Base-by-base conservation (phyloP, 1,140 invertebrate genomes). In the Dinothrombium tinctorium region DNA sequence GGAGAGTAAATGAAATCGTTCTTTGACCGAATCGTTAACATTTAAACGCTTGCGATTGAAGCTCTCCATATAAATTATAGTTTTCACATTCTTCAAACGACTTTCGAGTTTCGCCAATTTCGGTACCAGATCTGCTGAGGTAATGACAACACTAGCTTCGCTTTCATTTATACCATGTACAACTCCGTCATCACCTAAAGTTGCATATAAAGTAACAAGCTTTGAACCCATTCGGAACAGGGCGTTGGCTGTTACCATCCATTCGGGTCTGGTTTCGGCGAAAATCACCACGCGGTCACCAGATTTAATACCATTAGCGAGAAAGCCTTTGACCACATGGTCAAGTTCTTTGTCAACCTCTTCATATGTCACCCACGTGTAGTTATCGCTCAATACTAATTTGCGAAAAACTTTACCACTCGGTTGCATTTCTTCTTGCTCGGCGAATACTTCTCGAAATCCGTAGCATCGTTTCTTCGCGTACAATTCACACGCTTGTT, bases 391-490 rank as follows among this genome's bases (percentile, higher is more conserved):
- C 74, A 52, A 32, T n/a, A 23, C 42, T 50, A 69, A 64, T 57
- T 99, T 96, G 62, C 94, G 94, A 54, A 98, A 96, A 17, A 92
- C 68, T 54, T 80, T 71, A 33, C 90, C 90, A 59, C 92, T 89
- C 1, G 76, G 71, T 56, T 95, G 86, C 1, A 72, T 57, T 57
- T 96, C 89, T 53, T 95, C 83, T 54, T 90, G 83, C 56, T 92
- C 87, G 35, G 73, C 73, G 4, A 94, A 62, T 37, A 96, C 74
- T 50, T 87, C 69, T 33, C 92, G 64, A 0, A 83, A 89, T 9
- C 92, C 92, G 21, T 95, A 65, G 52, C 82, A 90, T 24, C 9
- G 26, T 6, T 62, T 68, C 7, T 71, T 63, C 0, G 64, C 63
- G 59, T 83, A 76, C 35, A 69, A 65, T 43, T 71, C 67, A 4